A percentile compares a stretch with the other conserved stretches of the same genome.
Conservation (phyloP, 2,888 invertebrate genomes). For the Caenorhabditis sulstoni region DNA sequence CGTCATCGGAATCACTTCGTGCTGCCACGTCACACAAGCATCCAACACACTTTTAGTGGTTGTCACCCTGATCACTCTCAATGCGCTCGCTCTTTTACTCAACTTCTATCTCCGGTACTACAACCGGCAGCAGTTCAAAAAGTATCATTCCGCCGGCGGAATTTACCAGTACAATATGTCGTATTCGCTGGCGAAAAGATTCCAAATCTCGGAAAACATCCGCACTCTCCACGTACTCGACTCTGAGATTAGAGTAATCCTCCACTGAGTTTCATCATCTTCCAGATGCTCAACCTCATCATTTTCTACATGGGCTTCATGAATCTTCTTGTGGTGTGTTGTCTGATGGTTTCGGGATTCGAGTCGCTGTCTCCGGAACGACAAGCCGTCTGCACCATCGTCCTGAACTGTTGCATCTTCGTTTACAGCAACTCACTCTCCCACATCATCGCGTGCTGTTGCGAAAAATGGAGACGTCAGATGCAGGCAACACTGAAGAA, state of each 20-base stretch:
- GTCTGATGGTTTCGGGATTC: constrained; percentile 31
- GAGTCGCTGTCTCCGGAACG: constrained; percentile 24
- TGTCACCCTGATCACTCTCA: background rate
- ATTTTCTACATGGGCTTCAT: constrained; percentile 32
- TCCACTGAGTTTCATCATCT: too few relatives aligned
- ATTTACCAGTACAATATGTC: background rate
- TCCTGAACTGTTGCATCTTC: constrained; percentile 26
- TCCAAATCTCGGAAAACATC: constrained; percentile 36
- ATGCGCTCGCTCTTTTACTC: constrained; percentile 15
- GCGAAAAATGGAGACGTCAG: constrained; percentile 43
- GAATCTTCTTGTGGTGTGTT: constrained; percentile 18
- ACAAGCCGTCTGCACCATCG: constrained; percentile 38
- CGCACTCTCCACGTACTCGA: constrained; percentile 1
- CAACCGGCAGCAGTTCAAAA: constrained; percentile 12
- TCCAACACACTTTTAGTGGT: constrained; percentile 20
- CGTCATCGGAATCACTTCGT: constrained; percentile 8
- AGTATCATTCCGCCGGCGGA: background rate
- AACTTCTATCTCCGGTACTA: constrained; percentile 13
- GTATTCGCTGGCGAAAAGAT: constrained; percentile 31
- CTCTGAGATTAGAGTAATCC: too few relatives aligned
- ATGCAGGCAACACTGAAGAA: constrained; percentile 24
- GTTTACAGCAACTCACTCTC: constrained; percentile 33
- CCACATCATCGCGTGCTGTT: constrained; percentile 32
- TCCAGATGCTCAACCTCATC: constrained; percentile 38
- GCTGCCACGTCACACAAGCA: constrained; percentile 9